Evolutionary conservation across 2,888 invertebrate genomes (phyloP), one percentile per base, ranked within the genome.

Genomic region (Oligia strigilis): DNA sequence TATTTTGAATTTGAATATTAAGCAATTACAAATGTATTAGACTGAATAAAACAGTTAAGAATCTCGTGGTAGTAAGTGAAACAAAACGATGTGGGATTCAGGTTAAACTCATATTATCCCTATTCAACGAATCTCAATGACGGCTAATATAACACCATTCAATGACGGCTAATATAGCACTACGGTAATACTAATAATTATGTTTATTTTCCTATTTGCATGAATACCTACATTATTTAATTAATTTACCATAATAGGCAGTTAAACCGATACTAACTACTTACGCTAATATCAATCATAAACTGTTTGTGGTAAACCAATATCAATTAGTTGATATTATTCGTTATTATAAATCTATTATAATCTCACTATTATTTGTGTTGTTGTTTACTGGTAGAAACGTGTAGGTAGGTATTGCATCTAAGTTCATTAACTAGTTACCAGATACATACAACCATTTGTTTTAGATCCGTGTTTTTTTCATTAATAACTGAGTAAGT

Each of bases 271-370:
- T 58, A 65, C 55, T 69, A 79, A 74, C 79, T 64, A n/a, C n/a
- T n/a, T n/a, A 66, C 62, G 49, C 49, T 83, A 70, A 83, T 85
- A 75, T 77, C 71, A 73, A 81, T 86, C 75, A 86, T 65, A 82
- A 75, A 82, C 65, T 55, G 73, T 86, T 76, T 79, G 79, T 60
- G 79, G 87, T 77, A 66, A 58, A 79, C 84, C 83, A 72, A 76
- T 77, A 77, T 69, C 74, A 79, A 79, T 82, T 79, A 75, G 71
- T 67, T 58, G 46, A 74, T 52, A 74, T 75, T 79, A 86, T 67
- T 81, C n/a, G 66, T 43, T 84, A 23, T 13, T 72, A 67, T 77
- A 52, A 77, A 74, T 81, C 36, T 19, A 60, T 82, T 81, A 67
- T 85, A 72, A 85, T 77, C 52, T 82, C 17, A 74, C 60, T 67